Conservation (phyloP, 2,797 vertebrate genomes). For the Aeoliscus strigatus region DNA sequence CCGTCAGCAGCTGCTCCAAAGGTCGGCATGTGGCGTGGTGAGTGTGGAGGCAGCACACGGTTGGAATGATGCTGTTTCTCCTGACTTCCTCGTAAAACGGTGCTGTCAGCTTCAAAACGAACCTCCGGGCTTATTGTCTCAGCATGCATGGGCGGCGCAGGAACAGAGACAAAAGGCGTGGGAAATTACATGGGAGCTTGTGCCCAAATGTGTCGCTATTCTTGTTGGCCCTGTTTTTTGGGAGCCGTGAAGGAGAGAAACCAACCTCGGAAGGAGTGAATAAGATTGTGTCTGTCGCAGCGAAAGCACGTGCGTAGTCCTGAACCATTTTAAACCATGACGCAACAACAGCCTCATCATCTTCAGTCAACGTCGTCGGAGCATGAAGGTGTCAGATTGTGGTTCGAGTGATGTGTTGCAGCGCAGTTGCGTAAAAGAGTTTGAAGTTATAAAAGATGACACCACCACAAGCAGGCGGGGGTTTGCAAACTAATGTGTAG, state of each 20-base stretch:
- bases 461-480: constrained; percentile 56
- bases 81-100: constrained; percentile 42
- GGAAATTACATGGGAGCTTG: constrained; percentile 64
- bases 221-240: constrained; percentile 33
- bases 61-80: constrained; percentile 29
- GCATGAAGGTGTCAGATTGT: background rate
- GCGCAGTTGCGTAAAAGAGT: constrained; percentile 43
- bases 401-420: constrained; percentile 22
- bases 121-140: constrained; percentile 63
- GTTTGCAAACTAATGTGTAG: constrained; percentile 57
- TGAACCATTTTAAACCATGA: too few species aligned
- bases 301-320: constrained; percentile 10
- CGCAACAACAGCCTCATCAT: too few species aligned
- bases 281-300: constrained; percentile 19
- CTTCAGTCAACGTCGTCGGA: background rate
- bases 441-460: constrained; percentile 47
- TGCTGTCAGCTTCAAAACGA: constrained; percentile 57
- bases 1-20: constrained; percentile 27
- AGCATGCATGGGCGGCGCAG: constrained; percentile 57
- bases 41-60: background rate
- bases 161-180: constrained; percentile 66
- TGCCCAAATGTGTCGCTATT: constrained; percentile 63
- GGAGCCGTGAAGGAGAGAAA: constrained; percentile 24
- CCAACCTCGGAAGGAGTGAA: constrained; percentile 44
- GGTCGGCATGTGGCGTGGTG: constrained; percentile 3